These are phyloP conservation scores for Julus scandinavius DNA, from an alignment of 2,888 invertebrate genomes.

Conservation along the genomic window DNA sequence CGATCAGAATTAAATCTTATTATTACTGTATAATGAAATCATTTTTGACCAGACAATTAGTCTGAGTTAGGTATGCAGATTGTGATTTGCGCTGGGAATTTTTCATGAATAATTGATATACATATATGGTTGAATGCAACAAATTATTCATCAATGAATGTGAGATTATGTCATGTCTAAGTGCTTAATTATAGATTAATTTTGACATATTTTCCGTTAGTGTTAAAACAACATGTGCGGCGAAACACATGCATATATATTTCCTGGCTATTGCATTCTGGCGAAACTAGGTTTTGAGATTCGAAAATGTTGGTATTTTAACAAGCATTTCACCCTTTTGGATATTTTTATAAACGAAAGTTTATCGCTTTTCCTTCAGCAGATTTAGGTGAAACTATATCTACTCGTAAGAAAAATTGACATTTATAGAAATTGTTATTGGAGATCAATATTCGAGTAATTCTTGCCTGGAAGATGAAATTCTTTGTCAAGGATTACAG, in stretches of 20 bases:
- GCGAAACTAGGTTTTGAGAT: not conserved
- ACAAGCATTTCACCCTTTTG: not conserved
- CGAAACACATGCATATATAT: not conserved
- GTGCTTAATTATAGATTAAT: not conserved
- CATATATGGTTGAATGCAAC: not conserved
- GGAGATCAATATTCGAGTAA: no score
- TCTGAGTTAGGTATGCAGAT: not conserved
- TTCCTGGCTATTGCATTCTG: not conserved
- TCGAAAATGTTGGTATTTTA: not conserved
- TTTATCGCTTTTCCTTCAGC: no score
- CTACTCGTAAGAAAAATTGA: no score
- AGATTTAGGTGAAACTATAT: no score
- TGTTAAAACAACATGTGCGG: not conserved
- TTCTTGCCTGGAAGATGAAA: no score
- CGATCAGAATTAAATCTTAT: not conserved
- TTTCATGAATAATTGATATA: not conserved
- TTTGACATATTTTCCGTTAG: not conserved
- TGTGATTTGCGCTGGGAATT: not conserved
- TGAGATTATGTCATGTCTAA: not conserved
- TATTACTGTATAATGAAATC: not conserved
- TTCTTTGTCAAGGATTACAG: no score
- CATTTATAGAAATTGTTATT: no score
- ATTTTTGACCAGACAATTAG: not conserved
- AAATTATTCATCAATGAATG: not conserved
- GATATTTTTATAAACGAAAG: no score